phyloP scores from a whole-genome alignment of 2,113 vertebrate species.

The Myotis yumanensis region DNA sequence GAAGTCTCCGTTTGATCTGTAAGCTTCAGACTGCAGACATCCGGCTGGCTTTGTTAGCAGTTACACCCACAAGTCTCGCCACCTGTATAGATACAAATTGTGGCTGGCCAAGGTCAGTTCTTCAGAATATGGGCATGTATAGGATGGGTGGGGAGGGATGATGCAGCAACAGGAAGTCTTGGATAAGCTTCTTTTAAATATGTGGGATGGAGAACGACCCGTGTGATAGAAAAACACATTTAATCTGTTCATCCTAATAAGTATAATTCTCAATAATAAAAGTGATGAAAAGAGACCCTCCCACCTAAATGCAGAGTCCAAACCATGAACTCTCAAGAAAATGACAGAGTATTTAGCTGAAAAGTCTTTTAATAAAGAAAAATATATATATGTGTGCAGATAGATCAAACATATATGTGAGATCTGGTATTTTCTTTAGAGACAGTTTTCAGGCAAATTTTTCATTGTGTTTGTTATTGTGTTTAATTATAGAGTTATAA shows the following conservation, averaged over 20 bases:
- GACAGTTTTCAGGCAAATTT: not conserved
- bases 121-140: not conserved
- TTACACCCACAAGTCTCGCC: not conserved
- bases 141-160: not conserved
- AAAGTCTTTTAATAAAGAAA: conserved; percentile 27
- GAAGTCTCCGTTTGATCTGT: not conserved
- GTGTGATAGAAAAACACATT: not conserved
- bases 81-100: not conserved
- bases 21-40: not conserved
- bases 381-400: not conserved
- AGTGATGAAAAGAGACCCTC: not conserved
- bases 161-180: not conserved
- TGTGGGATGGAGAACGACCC: not conserved
- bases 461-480: not conserved
- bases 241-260: not conserved
- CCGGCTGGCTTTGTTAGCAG: not conserved
- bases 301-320: not conserved
- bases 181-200: not conserved
- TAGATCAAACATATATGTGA: not conserved
- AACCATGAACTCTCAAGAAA: not conserved
- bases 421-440: not conserved
- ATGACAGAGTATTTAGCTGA: not conserved
- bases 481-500: not conserved
- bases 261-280: not conserved
- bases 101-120: not conserved